Evolutionary conservation across 2,888 invertebrate genomes (phyloP), one percentile per base, ranked within the genome.

Genomic region (Tetragonula carbonaria): DNA sequence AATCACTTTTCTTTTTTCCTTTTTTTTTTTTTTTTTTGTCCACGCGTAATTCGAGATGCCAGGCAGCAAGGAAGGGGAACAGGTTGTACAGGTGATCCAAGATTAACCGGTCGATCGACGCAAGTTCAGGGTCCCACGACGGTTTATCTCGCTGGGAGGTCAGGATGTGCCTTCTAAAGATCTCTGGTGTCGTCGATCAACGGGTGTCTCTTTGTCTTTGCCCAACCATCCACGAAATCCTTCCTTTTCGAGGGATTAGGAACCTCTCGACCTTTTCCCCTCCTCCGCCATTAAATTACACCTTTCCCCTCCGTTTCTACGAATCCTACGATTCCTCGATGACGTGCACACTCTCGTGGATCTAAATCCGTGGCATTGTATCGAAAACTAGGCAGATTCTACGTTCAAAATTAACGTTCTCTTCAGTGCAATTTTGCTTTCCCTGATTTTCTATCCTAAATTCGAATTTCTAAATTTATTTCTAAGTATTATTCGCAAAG

Each of bases 11-110:
- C 2, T 53, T 6, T 11, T 8, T 8, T 45, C 11, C 1, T 45
- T 8, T 8, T 38, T 38, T 38, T 38, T 38, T 38, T 38, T 53
- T 18, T 18, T 53, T 53, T 80, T 87, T 89, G 88, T 75, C 73
- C 75, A 74, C 76, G 91, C 83, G 91, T 91, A 92, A 92, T 82
- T 78, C 83, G 92, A 91, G 92, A 88, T 84, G 84, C 75, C 81
- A 84, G 84, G 86, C 85, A 87, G 83, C 82, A 38, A 38, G 8
- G 8, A 4, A 38, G 74, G 68, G 45, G 84, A 85, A 85, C 88
- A 91, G 88, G 87, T 91, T 85, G 88, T 78, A 78, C 90, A 88
- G 88, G 89, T 88, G 91, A 91, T 86, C 70, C 85, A 70, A 88
- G 92, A 92, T 92, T 90, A 91, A 83, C 82, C 74, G 82, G 82